These are phyloP conservation scores for Mesorhabditis belari DNA, from an alignment of 2,888 invertebrate genomes.

Conservation along the genomic window DNA sequence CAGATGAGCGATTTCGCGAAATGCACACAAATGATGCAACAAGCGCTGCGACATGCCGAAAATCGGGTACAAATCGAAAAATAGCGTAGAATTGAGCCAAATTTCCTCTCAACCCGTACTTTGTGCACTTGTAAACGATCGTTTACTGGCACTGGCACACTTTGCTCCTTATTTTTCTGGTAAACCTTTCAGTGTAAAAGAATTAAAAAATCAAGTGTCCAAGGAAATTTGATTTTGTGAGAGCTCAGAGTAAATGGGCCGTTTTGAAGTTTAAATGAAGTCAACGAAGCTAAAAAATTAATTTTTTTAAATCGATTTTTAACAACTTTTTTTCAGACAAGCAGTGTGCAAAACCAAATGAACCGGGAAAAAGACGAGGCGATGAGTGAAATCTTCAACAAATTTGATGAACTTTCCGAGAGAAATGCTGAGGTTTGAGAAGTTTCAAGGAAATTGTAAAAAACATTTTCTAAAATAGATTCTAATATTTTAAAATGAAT, in stretches of 20 bases:
- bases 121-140: too few species aligned
- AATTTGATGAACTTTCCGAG: neutral
- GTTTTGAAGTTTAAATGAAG: too few species aligned
- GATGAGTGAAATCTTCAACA: conserved; percentile 13
- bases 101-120: neutral
- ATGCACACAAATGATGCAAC: conserved; percentile 28
- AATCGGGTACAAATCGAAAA: conserved; percentile 11
- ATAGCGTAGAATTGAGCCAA: conserved; percentile 1
- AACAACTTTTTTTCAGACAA: conserved; percentile 9
- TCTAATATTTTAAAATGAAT: neutral
- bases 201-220: too few species aligned
- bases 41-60: conserved; percentile 26
- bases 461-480: neutral
- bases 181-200: too few species aligned
- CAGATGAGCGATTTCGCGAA: conserved; percentile 31
- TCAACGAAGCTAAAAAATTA: too few species aligned
- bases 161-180: too few species aligned
- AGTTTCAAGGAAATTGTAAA: too few species aligned
- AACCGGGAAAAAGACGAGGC: conserved; percentile 24
- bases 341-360: conserved; percentile 16
- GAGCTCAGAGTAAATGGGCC: too few species aligned
- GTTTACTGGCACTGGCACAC: too few species aligned
- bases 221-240: too few species aligned
- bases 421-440: neutral
- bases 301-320: too few species aligned